Base-by-base conservation (phyloP, 2,113 vertebrate species). In the Gasterosteus nipponicus region DNA sequence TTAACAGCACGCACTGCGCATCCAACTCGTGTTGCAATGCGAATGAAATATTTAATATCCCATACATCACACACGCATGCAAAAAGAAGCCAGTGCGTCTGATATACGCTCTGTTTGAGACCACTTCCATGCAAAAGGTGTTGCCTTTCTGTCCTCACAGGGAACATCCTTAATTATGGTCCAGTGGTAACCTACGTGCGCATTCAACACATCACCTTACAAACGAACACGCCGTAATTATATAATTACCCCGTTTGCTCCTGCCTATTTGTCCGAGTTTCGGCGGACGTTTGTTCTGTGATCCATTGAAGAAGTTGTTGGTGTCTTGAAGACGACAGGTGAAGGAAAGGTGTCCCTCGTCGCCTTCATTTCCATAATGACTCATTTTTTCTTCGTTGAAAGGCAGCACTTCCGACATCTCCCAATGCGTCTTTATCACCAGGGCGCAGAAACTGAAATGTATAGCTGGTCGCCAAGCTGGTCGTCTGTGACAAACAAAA, bases 261-360 rank as follows among this genome's bases (percentile, higher is more conserved):
- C 97, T 92, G 88, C 97, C 97, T 77, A 98, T 98, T 89, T 98
- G 97, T 79, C 97, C 97, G 89, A 97, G 95, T 92, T 98, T 98
- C 39, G 97, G 97, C 89, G 97, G 97, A 92, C 97, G 94, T 90
- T 98, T 98, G 89, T 96, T 95, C 93, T 96, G 96, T 84, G 96
- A 95, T 80, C 95, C 96, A 72, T 86, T 95, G 89, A 96, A 97
- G 96, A 97, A 98, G 94, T 96, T 96, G 94, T 97, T 97, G 95
- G 97, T 98, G 91, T 98, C 97, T 93, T 97, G 97, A 66, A 98
- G 97, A 89, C 97, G 97, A 93, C 97, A 98, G 95, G 96, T 97
- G 95, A 98, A 98, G 91, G 97, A 97, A 87, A 98, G 95, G 91
- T 98, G 96, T 87, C 94, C 95, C 85, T 96, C 96, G 81, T 97